phyloP scores from a whole-genome alignment of 37 sponge, comb jelly and placozoan species.

The Geodia barretti region DNA sequence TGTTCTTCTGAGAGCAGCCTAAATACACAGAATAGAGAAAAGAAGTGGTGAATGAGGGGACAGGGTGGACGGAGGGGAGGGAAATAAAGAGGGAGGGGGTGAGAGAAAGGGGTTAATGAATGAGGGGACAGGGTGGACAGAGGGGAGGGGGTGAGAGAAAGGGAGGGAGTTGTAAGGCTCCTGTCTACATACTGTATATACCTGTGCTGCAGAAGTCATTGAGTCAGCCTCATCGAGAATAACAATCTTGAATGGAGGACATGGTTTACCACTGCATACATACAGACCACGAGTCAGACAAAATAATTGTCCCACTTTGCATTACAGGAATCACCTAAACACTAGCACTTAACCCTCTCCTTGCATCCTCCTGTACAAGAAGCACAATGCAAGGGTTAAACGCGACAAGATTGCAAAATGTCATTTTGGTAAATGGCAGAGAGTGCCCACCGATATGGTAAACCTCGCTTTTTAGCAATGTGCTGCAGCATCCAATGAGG shows the following conservation, averaged over 20 bases:
- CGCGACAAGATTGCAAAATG: too few relatives aligned
- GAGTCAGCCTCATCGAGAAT: conserved; percentile 99
- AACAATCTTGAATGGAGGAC: conserved; percentile 89
- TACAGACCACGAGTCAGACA: too few relatives aligned
- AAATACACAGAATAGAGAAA: conserved; percentile 1
- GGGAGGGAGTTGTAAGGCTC: background rate
- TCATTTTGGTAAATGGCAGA: too few relatives aligned
- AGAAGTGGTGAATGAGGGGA: too few relatives aligned
- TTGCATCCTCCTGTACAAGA: background rate
- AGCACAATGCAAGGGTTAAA: too few relatives aligned
- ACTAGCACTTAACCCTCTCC: background rate
- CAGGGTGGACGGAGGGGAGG: too few relatives aligned
- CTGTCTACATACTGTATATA: background rate
- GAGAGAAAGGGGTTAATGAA: background rate
- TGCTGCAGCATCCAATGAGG: too few relatives aligned
- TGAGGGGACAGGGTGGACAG: background rate
- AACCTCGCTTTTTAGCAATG: too few relatives aligned
- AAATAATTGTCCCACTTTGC: background rate
- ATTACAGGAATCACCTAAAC: background rate
- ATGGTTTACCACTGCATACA: conserved; percentile 72
- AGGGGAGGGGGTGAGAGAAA: background rate
- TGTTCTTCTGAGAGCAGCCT: conserved; percentile 95
- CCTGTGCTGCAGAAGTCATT: conserved; percentile 97
- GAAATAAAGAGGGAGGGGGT: too few relatives aligned
- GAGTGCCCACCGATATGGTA: too few relatives aligned